Percentiles rank a stretch among this genome's conserved stretches.
phyloP scores from a whole-genome alignment of 2,888 invertebrate genomes.

The Panopea generosa region DNA sequence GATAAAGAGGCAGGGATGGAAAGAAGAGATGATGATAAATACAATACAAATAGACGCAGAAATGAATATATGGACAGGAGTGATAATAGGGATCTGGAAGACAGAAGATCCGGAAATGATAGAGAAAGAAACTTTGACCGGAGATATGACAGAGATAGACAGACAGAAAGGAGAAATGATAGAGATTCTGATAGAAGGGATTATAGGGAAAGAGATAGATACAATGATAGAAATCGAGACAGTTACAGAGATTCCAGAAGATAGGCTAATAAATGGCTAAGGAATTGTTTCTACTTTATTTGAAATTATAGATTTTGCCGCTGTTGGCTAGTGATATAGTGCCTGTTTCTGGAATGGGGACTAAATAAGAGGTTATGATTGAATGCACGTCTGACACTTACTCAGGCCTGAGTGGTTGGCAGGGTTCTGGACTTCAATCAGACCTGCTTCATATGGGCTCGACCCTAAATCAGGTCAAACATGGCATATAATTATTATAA shows the following conservation, averaged over 20 bases:
- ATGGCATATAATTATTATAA: too few species aligned
- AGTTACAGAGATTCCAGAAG: slow-evolving; percentile 19
- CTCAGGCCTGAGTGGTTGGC: too few species aligned
- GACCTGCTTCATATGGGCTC: too few species aligned
- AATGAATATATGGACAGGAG: slow-evolving; percentile 7
- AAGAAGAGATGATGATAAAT: not conserved
- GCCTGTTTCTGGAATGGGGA: too few species aligned
- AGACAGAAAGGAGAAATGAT: slow-evolving; percentile 39
- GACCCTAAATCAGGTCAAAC: too few species aligned
- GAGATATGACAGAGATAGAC: slow-evolving; percentile 2
- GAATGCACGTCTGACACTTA: too few species aligned
- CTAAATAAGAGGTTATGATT: too few species aligned
- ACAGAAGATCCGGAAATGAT: slow-evolving; percentile 27
- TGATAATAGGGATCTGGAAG: slow-evolving; percentile 21
- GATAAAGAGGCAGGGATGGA: slow-evolving; percentile 10
- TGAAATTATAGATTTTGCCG: too few species aligned
- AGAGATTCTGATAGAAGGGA: slow-evolving; percentile 22
- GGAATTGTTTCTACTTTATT: too few species aligned
- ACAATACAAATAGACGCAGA: not conserved
- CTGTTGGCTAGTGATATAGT: too few species aligned
- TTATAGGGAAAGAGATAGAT: slow-evolving; percentile 58
- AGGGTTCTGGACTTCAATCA: too few species aligned
- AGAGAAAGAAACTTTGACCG: slow-evolving; percentile 32
- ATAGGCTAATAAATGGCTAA: not conserved
- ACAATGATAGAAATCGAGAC: slow-evolving; percentile 85